Evolutionary conservation across 2,797 vertebrate genomes (phyloP).

Genomic region (Euphonia xanthogaster): DNA sequence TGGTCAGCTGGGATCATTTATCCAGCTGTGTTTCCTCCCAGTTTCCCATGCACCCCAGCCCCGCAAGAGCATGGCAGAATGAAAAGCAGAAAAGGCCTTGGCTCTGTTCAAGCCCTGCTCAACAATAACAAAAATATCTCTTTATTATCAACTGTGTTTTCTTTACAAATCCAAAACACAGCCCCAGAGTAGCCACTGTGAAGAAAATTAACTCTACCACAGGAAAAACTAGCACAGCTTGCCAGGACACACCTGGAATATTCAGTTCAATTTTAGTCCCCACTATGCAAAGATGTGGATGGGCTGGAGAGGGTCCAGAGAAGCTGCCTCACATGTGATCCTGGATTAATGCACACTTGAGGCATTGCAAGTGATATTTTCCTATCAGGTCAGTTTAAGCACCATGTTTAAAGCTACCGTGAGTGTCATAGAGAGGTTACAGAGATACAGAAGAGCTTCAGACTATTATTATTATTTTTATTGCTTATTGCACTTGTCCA

Average conservation of each 20-base stretch:
- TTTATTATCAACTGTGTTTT: background rate
- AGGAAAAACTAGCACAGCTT: background rate
- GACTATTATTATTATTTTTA: background rate
- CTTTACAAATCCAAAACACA: background rate
- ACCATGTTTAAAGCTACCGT: background rate
- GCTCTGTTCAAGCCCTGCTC: background rate
- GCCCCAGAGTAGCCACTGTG: background rate
- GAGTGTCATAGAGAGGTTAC: background rate
- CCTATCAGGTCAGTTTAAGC: background rate
- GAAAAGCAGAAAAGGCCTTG: background rate
- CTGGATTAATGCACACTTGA: background rate
- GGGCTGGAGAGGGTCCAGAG: background rate
- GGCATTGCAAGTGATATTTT: background rate
- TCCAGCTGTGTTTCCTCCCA: background rate
- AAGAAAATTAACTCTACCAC: background rate
- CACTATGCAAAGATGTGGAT: background rate
- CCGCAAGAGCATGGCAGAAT: accelerated
- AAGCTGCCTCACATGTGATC: background rate
- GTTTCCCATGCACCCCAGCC: background rate
- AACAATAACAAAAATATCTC: background rate
- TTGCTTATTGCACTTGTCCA: background rate
- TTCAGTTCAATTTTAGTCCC: background rate
- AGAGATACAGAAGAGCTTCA: background rate
- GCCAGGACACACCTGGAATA: background rate
- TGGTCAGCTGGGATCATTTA: background rate